phyloP scores from a whole-genome alignment of 2,888 invertebrate species.

The Idaea dimidiata region DNA sequence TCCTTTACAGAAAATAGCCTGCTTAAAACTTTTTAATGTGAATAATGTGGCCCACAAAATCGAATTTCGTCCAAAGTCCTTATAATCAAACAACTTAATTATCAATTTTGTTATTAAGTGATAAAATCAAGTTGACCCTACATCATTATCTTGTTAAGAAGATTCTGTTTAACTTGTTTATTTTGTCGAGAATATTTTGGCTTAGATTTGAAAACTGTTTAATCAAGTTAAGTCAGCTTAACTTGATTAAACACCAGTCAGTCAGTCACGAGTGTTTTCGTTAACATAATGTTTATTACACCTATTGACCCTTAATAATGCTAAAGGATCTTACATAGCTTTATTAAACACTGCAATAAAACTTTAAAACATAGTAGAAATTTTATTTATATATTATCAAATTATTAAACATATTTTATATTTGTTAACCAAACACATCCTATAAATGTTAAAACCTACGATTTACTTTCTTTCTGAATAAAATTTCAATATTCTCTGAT shows the following conservation, averaged over 20 bases:
- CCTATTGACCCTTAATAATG: slow-evolving; percentile 1
- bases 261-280: background rate
- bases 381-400: no score
- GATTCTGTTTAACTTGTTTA: background rate
- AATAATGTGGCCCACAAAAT: background rate
- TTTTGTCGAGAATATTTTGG: background rate
- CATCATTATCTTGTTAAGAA: background rate
- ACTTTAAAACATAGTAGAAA: no score
- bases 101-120: background rate
- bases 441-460: no score
- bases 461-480: no score
- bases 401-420: no score
- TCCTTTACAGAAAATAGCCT: background rate
- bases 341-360: background rate
- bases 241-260: no score
- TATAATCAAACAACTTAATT: background rate
- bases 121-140: background rate
- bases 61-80: background rate
- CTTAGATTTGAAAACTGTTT: background rate
- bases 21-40: background rate
- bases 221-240: slow-evolving; percentile 1
- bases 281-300: background rate
- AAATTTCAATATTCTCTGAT: no score
- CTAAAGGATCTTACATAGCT: background rate
- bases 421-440: no score